Evolutionary conservation across 2,888 invertebrate species (phyloP).

Genomic region (Pammene aurita): DNA sequence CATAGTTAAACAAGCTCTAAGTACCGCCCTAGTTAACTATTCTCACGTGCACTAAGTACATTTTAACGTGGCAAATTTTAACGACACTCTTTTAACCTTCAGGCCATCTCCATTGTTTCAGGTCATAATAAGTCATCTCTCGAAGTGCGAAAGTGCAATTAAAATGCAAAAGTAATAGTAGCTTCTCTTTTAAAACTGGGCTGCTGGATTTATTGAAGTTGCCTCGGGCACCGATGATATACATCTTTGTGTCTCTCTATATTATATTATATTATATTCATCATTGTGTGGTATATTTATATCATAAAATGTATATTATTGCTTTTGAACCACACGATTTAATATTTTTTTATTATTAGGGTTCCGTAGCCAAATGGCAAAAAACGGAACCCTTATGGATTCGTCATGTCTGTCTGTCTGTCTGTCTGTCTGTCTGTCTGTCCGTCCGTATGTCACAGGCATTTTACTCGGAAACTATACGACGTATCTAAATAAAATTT

Average conservation of each 20-base stretch:
- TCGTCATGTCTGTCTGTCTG: too few relatives aligned
- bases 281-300: conserved; percentile 20
- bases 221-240: conserved; percentile 12
- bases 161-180: conserved; percentile 31
- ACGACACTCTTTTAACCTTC: neutral
- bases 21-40: conserved; percentile 3
- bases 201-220: conserved; percentile 12
- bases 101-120: neutral
- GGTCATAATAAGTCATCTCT: conserved; percentile 3
- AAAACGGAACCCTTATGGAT: too few relatives aligned
- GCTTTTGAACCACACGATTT: neutral
- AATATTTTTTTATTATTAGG: too few relatives aligned
- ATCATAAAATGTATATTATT: neutral
- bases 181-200: conserved; percentile 25
- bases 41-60: conserved; percentile 19
- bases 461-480: too few relatives aligned
- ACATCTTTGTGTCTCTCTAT: neutral
- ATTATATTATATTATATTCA: too few relatives aligned
- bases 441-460: too few relatives aligned
- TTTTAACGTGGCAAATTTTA: conserved; percentile 23
- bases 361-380: too few relatives aligned
- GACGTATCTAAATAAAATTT: too few relatives aligned
- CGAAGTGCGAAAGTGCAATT: conserved; percentile 36
- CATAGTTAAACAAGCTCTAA: conserved; percentile 9
- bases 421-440: too few relatives aligned